These are phyloP conservation scores for Tetropium fuscum DNA, from an alignment of 2,888 invertebrate genomes.

Conservation along the genomic window DNA sequence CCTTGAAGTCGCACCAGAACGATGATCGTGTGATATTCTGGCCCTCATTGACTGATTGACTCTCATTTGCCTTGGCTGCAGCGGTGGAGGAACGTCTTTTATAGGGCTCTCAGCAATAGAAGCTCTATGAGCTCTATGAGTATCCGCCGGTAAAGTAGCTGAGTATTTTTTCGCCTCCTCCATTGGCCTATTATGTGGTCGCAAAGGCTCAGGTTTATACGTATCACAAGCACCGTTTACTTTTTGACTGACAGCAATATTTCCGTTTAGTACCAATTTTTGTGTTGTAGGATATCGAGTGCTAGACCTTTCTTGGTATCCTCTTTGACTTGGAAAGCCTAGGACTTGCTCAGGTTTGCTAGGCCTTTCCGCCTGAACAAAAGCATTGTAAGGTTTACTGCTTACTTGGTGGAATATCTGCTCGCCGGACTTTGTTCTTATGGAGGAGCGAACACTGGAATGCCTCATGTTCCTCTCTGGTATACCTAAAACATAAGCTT, in stretches of 20 bases:
- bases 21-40: constrained; percentile 54
- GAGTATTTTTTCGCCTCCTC: constrained; percentile 36
- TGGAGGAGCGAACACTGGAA: constrained; percentile 49
- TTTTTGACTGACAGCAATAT: constrained; percentile 64
- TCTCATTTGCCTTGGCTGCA: constrained; percentile 63
- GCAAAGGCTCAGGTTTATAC: constrained; percentile 61
- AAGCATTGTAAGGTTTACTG: constrained; percentile 52
- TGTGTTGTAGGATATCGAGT: constrained; percentile 64
- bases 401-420: constrained; percentile 58
- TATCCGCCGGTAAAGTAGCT: constrained; percentile 24
- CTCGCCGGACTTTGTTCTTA: constrained; percentile 53
- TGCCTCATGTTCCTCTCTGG: constrained; percentile 45
- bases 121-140: constrained; percentile 55
- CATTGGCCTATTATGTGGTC: constrained; percentile 51
- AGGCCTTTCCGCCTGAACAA: constrained; percentile 36
- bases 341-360: constrained; percentile 46
- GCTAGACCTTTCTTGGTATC: constrained; percentile 65
- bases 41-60: constrained; percentile 63
- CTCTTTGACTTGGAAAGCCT: constrained; percentile 56
- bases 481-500: constrained; percentile 33
- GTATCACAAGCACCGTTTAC: constrained; percentile 58
- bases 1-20: constrained; percentile 41
- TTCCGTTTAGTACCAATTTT: constrained; percentile 66
- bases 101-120: constrained; percentile 59
- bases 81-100: constrained; percentile 58